Conservation (phyloP, 2,113 vertebrate species). For the Grammomys dolichurus region DNA sequence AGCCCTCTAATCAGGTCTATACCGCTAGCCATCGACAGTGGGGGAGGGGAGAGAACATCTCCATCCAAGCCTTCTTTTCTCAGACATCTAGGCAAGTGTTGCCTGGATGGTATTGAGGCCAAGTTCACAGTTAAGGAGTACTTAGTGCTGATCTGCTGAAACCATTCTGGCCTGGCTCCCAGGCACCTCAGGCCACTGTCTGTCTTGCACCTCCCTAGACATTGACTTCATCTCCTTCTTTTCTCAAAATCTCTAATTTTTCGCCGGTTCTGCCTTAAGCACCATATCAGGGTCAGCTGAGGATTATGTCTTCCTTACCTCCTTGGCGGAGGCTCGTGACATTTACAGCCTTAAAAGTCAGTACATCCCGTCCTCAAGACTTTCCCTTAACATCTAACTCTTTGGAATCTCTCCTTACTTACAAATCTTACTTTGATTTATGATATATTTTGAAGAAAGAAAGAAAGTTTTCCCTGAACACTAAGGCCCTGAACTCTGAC, state of each 20-base stretch:
- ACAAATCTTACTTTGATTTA: neutral
- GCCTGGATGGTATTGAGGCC: neutral
- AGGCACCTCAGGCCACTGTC: neutral
- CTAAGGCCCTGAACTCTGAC: neutral
- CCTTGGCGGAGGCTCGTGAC: neutral
- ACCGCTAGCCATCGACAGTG: neutral
- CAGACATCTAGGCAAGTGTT: neutral
- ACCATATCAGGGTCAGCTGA: neutral
- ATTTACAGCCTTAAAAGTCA: neutral
- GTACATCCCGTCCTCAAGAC: neutral
- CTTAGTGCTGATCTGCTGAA: neutral
- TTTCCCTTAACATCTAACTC: neutral
- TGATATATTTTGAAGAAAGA: slow-evolving; percentile 40
- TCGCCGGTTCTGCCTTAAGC: neutral
- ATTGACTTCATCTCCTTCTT: neutral
- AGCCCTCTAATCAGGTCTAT: neutral
- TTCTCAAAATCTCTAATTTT: neutral
- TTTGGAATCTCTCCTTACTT: neutral
- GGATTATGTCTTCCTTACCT: neutral
- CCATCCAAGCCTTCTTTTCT: neutral
- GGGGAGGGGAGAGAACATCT: neutral
- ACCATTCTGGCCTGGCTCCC: neutral
- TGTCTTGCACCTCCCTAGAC: neutral
- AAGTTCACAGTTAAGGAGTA: neutral
- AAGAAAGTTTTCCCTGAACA: neutral